Conservation (phyloP, 1,140 invertebrate species). For the Chrysopa pallens region DNA sequence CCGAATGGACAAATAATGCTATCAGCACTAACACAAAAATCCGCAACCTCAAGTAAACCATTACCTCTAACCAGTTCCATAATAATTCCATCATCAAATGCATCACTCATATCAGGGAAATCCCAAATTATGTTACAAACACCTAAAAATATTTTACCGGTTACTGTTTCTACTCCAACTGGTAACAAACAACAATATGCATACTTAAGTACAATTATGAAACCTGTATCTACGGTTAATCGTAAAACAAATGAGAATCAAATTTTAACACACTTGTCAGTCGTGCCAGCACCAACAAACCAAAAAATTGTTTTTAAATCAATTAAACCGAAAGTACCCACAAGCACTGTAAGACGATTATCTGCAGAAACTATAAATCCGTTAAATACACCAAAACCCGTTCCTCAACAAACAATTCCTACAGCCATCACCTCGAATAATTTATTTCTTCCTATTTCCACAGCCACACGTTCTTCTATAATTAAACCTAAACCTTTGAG, state of each 20-base stretch:
- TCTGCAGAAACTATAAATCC: constrained; percentile 18
- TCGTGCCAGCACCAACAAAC: constrained; percentile 1
- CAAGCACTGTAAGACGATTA: constrained; percentile 22
- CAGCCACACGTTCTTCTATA: constrained; percentile 15
- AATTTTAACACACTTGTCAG: constrained; percentile 3
- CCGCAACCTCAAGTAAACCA: background rate
- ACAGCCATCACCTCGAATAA: constrained; percentile 10
- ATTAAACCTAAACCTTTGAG: constrained; percentile 18
- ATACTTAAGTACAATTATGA: constrained; percentile 24
- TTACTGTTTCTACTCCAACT: background rate
- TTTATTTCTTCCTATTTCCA: background rate
- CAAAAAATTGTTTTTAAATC: constrained; percentile 14
- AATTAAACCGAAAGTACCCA: constrained; percentile 28
- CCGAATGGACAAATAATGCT: background rate
- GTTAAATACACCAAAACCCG: constrained; percentile 23
- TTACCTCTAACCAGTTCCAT: background rate
- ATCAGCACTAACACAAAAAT: background rate
- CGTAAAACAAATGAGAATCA: constrained; percentile 21
- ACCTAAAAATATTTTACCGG: background rate
- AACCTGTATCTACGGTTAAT: constrained; percentile 18
- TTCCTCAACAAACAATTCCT: constrained; percentile 29
- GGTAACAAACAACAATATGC: constrained; percentile 22
- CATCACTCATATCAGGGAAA: constrained; percentile 1
- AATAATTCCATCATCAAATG: background rate
- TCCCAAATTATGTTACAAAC: background rate